Conservation (phyloP, 2,113 vertebrate species). For the Phodopus roborovskii region DNA sequence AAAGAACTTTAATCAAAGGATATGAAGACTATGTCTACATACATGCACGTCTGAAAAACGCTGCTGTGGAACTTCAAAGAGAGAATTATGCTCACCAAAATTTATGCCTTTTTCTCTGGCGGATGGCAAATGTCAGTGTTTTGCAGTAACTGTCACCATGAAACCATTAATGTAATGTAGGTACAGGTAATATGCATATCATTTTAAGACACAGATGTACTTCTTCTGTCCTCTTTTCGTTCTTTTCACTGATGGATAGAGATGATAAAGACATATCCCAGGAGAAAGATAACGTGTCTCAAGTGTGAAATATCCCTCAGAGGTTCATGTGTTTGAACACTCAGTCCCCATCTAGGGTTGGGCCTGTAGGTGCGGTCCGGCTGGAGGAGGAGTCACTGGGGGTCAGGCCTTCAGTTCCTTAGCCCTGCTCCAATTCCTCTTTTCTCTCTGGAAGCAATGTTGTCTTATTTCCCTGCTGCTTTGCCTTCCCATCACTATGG, state of each 20-base stretch:
- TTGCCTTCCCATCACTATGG: background rate
- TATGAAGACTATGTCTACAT: background rate
- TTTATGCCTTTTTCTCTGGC: background rate
- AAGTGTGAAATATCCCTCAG: background rate
- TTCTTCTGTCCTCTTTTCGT: background rate
- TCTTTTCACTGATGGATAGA: background rate
- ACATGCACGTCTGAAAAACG: background rate
- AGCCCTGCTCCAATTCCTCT: background rate
- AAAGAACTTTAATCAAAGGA: slow-evolving; percentile 17
- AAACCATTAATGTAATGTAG: background rate
- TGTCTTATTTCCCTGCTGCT: background rate
- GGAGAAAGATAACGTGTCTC: background rate
- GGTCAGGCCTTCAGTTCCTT: background rate
- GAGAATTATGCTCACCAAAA: background rate
- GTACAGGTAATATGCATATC: background rate
- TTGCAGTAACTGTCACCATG: background rate
- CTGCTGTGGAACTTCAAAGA: background rate
- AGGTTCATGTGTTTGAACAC: background rate
- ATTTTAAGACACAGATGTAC: background rate
- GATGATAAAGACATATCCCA: background rate
- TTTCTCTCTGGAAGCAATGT: background rate
- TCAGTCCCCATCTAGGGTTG: too few species aligned
- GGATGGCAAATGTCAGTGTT: background rate
- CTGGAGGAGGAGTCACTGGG: background rate
- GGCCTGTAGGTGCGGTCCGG: background rate